Percentiles rank a stretch among this genome's conserved stretches.
Conservation (phyloP, 2,797 vertebrate species). For the Sebastes glaucus region DNA sequence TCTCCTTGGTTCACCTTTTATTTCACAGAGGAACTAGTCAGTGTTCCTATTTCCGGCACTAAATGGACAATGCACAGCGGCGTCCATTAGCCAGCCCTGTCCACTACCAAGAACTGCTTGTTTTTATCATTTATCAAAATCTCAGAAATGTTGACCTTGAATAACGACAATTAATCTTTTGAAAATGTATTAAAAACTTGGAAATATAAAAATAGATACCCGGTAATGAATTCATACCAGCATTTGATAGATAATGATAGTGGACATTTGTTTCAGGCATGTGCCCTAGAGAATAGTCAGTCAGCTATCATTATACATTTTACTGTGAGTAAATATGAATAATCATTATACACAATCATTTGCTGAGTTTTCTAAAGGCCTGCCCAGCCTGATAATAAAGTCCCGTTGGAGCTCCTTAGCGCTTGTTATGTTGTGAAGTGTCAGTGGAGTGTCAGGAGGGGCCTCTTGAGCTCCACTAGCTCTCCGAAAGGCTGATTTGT, state of each 20-base stretch:
- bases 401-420: conserved; percentile 38
- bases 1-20: conserved; percentile 24
- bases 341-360: neutral
- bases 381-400: conserved; percentile 24
- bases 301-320: neutral
- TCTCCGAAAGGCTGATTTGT: conserved; percentile 67
- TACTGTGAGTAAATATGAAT: neutral
- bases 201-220: neutral
- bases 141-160: neutral
- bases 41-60: neutral
- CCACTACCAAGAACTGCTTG: neutral
- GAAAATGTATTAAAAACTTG: neutral
- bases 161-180: neutral
- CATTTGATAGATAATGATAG: neutral
- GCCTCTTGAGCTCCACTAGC: conserved; percentile 50
- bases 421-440: conserved; percentile 55
- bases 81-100: neutral
- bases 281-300: neutral
- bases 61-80: neutral
- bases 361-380: conserved; percentile 1
- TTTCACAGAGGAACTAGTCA: neutral
- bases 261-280: neutral
- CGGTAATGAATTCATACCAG: neutral
- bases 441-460: conserved; percentile 36
- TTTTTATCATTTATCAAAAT: neutral